phyloP scores from a whole-genome alignment of 1,140 invertebrate species.

The Oedothorax gibbosus region DNA sequence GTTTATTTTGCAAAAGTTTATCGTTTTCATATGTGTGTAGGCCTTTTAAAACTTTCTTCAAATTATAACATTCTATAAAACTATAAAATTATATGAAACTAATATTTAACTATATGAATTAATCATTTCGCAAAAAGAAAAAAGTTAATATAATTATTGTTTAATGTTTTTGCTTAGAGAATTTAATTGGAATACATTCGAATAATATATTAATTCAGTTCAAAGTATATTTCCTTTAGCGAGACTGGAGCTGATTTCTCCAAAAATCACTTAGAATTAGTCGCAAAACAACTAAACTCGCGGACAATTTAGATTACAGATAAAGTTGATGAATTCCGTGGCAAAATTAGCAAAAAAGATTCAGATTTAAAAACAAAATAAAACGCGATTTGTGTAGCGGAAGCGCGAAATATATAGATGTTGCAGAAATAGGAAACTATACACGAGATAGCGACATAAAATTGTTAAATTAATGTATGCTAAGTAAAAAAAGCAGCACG shows the following conservation, averaged over 20 bases:
- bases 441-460: conserved; percentile 50
- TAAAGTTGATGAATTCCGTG: conserved; percentile 54
- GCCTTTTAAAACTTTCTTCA: too few relatives aligned
- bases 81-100: too few relatives aligned
- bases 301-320: conserved; percentile 49
- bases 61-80: too few relatives aligned
- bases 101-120: too few relatives aligned
- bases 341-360: conserved; percentile 57
- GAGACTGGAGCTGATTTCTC: conserved; percentile 37
- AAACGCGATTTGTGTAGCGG: conserved; percentile 40
- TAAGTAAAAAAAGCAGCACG: conserved; percentile 14
- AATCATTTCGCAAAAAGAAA: too few relatives aligned
- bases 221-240: conserved; percentile 24
- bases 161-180: too few relatives aligned
- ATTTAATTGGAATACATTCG: not conserved
- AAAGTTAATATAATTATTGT: too few relatives aligned
- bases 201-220: not conserved
- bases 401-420: conserved; percentile 37
- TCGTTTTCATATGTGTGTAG: too few relatives aligned
- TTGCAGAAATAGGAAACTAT: conserved; percentile 33
- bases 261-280: conserved; percentile 23
- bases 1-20: too few relatives aligned
- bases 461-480: too few relatives aligned
- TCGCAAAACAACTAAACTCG: conserved; percentile 26
- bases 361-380: conserved; percentile 41